These are phyloP conservation scores for Mormyrops boulengeri DNA, from an alignment of 2,797 vertebrate genomes.

Conservation along the genomic window DNA sequence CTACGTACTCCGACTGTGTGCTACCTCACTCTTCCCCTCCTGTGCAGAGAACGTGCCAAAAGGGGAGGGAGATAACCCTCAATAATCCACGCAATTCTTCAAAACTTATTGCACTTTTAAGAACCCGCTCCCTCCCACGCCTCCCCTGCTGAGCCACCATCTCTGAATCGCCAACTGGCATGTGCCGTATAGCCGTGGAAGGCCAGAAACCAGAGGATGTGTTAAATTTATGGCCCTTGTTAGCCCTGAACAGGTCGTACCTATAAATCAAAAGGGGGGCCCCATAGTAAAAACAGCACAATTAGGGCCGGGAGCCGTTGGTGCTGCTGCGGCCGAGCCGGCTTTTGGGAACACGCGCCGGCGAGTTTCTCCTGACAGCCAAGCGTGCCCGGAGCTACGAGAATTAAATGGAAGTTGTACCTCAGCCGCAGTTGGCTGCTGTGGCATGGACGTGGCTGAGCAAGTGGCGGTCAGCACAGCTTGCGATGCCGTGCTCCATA, in stretches of 20 bases:
- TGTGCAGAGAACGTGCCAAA: not conserved
- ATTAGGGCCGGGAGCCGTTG: slow-evolving; percentile 44
- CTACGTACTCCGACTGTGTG: not conserved
- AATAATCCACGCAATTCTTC: slow-evolving; percentile 14
- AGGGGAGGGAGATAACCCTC: not conserved
- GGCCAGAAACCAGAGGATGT: slow-evolving; percentile 39
- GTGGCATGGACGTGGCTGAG: not conserved
- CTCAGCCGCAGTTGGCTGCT: not conserved
- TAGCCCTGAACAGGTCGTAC: slow-evolving; percentile 47
- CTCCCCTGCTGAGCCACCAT: not conserved
- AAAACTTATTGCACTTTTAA: slow-evolving; percentile 11
- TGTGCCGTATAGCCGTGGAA: slow-evolving; percentile 23
- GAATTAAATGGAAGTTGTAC: slow-evolving; percentile 20
- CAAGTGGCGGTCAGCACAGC: not conserved
- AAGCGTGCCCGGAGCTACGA: not conserved
- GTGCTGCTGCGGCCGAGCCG: slow-evolving; percentile 9
- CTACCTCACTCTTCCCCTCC: not conserved
- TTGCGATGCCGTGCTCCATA: not conserved
- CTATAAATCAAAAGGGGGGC: slow-evolving; percentile 53
- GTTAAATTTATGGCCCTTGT: slow-evolving; percentile 54
- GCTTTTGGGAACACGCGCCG: not conserved
- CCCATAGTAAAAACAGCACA: slow-evolving; percentile 39
- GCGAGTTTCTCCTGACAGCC: slow-evolving; percentile 9
- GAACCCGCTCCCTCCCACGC: not conserved
- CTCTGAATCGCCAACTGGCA: not conserved